Conservation (phyloP, 2,113 vertebrate species). For the Pedionomus torquatus region DNA sequence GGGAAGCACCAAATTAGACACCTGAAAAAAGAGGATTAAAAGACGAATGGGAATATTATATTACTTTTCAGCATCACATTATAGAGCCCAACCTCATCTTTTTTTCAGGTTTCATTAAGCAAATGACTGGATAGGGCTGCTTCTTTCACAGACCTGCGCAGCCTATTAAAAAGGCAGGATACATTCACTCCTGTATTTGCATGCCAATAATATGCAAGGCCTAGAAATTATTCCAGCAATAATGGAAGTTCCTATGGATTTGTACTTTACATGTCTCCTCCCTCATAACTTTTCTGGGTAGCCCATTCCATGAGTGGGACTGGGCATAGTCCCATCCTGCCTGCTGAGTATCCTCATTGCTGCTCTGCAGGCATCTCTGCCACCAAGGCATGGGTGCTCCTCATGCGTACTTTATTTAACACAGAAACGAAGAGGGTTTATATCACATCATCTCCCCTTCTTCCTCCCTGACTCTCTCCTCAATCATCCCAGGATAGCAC, state of each 20-base stretch:
- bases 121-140: background rate
- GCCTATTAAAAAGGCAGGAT: background rate
- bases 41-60: constrained; percentile 1
- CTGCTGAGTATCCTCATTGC: background rate
- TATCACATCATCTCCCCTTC: background rate
- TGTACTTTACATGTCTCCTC: background rate
- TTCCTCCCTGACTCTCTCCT: background rate
- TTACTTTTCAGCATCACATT: background rate
- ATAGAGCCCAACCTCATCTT: background rate
- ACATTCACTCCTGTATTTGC: background rate
- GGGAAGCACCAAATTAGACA: constrained; percentile 6
- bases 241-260: background rate
- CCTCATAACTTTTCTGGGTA: background rate
- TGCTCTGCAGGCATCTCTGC: background rate
- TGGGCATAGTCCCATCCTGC: background rate
- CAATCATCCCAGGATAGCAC: background rate
- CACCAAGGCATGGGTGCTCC: background rate
- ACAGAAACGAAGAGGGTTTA: background rate
- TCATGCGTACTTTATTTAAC: background rate
- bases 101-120: background rate
- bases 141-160: background rate
- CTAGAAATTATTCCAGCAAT: background rate
- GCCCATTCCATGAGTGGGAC: background rate
- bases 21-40: constrained; percentile 15
- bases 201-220: background rate